Evolutionary conservation across 2,888 invertebrate species (phyloP).

Genomic region (Apotomis betuletana): DNA sequence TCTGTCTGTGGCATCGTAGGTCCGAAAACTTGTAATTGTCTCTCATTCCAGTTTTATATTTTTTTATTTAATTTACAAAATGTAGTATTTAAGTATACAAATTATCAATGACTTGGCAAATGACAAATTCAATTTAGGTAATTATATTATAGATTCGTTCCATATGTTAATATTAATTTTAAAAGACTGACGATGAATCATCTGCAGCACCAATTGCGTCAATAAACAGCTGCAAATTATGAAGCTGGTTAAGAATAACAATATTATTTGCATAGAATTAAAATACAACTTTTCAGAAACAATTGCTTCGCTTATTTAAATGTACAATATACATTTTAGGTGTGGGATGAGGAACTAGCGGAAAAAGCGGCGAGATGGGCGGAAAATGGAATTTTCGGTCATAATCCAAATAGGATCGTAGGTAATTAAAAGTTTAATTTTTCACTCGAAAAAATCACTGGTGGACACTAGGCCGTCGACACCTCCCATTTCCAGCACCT

Average conservation of each 20-base stretch:
- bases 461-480: no score
- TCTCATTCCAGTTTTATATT: no score
- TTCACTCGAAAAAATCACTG: no score
- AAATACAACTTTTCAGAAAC: neutral
- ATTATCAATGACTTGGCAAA: no score
- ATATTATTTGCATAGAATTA: neutral
- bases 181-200: neutral
- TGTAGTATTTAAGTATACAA: no score
- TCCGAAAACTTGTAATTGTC: no score
- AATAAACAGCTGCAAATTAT: slow-evolving; percentile 12
- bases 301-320: neutral
- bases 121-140: no score
- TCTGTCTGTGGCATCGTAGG: no score
- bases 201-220: slow-evolving; percentile 1
- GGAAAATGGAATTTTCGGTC: slow-evolving; percentile 48
- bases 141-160: no score
- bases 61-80: no score
- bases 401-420: slow-evolving; percentile 51
- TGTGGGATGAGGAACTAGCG: slow-evolving; percentile 54
- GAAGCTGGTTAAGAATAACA: neutral
- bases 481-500: no score
- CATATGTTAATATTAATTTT: neutral
- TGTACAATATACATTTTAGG: slow-evolving; percentile 41
- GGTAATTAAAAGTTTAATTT: slow-evolving; percentile 44
- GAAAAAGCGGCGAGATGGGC: slow-evolving; percentile 54